Base-by-base conservation (phyloP, 2,797 vertebrate species). In the Amphiprion clarkii region DNA sequence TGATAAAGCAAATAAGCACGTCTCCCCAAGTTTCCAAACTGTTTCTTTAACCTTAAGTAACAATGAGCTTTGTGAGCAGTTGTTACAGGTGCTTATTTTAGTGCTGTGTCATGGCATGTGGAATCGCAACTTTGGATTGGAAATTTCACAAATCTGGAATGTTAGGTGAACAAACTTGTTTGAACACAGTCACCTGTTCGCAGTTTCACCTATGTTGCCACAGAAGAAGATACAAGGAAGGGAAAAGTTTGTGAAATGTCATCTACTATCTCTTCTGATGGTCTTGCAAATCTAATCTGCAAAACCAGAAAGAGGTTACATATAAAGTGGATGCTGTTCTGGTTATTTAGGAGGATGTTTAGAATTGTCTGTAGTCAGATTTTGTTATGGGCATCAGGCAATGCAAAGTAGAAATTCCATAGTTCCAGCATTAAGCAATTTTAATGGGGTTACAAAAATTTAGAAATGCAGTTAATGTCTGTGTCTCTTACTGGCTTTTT, bases 91-190 rank as follows among this genome's bases (percentile, higher is more conserved):
- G 11, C 10, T 39, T 39, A 12, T 3, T 12, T 48, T 56, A 33
- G 0, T 42, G 62, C 58, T 60, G 11, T 25, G 2, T 42, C 31
- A 2, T 36, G 21, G 1, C 14, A 3, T 60, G 53, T 29, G 42
- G 21, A 69, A 74, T 54, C 4, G 19, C 3, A 51, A 33, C 4
- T 7, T 39, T 11, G 36, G 36, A 39, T 12, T 12, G 36, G 36
- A 9, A 61, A 19, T 4, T 21, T 68, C 5, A 4, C 0, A 0
- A 25, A 67, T 27, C 29, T 4, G 58, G 19, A 53, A 70, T 51
- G 58, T 33, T 14, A 81, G 76, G 58, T 72, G 25, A 75, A 48
- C 62, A 2, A 77, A 85, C 74, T n/a, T 36, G 71, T 74, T 87
- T 76, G 25, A 54, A 21, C 16, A 57, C 25, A 64, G 59, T 54